Conservation (phyloP, 2,888 invertebrate species). For the Elysia crispata region DNA sequence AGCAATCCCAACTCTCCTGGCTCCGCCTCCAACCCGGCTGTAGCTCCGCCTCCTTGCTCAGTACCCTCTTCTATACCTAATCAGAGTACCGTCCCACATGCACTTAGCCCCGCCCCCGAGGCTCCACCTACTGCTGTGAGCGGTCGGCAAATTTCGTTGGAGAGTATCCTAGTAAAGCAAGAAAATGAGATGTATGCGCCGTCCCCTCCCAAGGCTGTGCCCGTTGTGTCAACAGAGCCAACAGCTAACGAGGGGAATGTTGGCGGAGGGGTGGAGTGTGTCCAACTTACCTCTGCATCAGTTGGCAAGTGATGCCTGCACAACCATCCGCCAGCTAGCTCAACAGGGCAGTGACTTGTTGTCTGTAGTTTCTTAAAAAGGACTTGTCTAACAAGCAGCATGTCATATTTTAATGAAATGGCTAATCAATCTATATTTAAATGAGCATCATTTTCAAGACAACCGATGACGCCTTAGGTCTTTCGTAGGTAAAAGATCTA, state of each 20-base stretch:
- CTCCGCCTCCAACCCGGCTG: constrained; percentile 13
- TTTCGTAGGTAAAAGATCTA: too few relatives aligned
- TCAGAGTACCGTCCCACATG: constrained; percentile 28
- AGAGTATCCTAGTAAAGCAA: constrained; percentile 53
- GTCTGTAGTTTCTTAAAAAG: too few relatives aligned
- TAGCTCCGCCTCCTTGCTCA: not conserved
- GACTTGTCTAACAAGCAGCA: too few relatives aligned
- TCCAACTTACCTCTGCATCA: constrained; percentile 56
- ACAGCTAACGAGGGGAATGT: constrained; percentile 44
- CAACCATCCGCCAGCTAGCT: not conserved
- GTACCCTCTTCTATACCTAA: constrained; percentile 24
- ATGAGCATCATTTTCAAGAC: too few relatives aligned
- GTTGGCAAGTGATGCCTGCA: constrained; percentile 43
- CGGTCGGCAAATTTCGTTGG: constrained; percentile 49
- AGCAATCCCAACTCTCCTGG: constrained; percentile 26
- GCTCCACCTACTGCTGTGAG: constrained; percentile 39
- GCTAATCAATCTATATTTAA: too few relatives aligned
- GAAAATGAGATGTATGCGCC: constrained; percentile 55
- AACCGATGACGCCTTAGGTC: too few relatives aligned
- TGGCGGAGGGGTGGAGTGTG: constrained; percentile 50
- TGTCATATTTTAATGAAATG: too few relatives aligned
- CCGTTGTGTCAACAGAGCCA: constrained; percentile 50
- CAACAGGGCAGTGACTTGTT: too few relatives aligned
- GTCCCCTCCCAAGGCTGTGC: constrained; percentile 58
- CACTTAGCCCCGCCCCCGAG: constrained; percentile 34